Percentiles rank a stretch among this genome's conserved stretches.
phyloP scores from a whole-genome alignment of 37 sponge, comb jelly and placozoan genomes.

The Geodia barretti region DNA sequence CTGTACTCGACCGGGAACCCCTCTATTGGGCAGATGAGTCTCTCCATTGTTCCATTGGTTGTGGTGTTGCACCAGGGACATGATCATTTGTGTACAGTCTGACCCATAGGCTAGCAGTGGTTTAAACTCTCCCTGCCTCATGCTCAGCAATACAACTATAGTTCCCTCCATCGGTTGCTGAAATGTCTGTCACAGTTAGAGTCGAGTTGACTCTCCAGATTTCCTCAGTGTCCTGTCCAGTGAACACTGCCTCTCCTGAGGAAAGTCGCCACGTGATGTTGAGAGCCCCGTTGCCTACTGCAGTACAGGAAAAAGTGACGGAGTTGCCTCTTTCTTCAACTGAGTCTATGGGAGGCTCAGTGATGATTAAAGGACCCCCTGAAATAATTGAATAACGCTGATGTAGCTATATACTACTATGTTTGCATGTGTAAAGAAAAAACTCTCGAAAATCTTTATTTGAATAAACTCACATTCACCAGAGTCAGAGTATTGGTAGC shows the following conservation, averaged over 20 bases:
- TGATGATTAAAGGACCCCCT: no score
- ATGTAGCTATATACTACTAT: no score
- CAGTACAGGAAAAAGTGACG: constrained; percentile 12
- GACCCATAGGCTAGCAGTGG: constrained; percentile 1
- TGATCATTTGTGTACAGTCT: background rate
- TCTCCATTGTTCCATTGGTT: background rate
- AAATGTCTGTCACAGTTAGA: background rate
- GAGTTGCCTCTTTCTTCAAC: background rate
- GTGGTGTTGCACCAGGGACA: background rate
- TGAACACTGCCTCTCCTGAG: background rate
- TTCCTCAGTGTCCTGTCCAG: background rate
- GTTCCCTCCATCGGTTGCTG: constrained; percentile 28
- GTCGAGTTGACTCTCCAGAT: background rate
- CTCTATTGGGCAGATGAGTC: constrained; percentile 4
- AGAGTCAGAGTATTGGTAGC: background rate
- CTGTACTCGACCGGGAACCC: constrained; percentile 18
- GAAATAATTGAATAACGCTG: background rate
- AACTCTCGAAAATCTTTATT: no score
- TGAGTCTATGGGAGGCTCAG: background rate
- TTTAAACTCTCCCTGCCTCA: constrained; percentile 17
- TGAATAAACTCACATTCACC: background rate
- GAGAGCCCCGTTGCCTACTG: background rate
- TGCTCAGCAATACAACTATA: constrained; percentile 42
- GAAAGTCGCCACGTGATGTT: no score
- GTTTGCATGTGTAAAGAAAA: no score